phyloP scores from a whole-genome alignment of 2,888 invertebrate species.

The Phortica okadai region DNA sequence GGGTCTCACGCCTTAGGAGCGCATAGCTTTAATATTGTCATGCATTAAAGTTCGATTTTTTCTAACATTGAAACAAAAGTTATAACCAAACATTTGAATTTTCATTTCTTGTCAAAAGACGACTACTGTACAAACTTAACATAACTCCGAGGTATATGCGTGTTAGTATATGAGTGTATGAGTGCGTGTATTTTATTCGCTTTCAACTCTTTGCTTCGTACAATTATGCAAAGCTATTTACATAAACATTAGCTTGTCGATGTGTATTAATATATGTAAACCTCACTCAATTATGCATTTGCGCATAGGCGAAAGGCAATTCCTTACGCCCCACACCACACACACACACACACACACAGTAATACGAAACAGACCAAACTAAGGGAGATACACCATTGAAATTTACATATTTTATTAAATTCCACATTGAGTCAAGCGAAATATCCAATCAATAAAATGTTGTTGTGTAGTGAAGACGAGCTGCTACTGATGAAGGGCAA shows the following conservation, averaged over 20 bases:
- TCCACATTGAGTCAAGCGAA: constrained; percentile 51
- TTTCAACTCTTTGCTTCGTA: neutral
- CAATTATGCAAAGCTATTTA: constrained; percentile 31
- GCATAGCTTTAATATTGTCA: too few relatives aligned
- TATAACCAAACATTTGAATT: too few relatives aligned
- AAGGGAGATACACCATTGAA: constrained; percentile 32
- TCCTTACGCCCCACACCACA: neutral
- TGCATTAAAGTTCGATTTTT: too few relatives aligned
- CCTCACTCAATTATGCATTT: constrained; percentile 18
- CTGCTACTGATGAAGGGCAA: neutral
- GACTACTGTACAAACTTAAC: too few relatives aligned
- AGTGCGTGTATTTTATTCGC: neutral
- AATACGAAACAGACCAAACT: neutral
- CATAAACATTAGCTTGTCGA: constrained; percentile 28
- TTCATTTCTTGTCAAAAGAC: too few relatives aligned
- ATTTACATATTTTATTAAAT: constrained; percentile 71
- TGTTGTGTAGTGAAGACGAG: neutral
- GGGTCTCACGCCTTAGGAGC: too few relatives aligned
- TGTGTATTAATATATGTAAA: neutral
- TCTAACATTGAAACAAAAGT: too few relatives aligned
- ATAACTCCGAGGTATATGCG: neutral
- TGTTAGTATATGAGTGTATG: neutral
- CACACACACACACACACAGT: neutral
- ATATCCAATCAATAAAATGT: constrained; percentile 66
- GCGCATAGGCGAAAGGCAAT: neutral